These are phyloP conservation scores for Bombus sylvicola DNA, from an alignment of 1,140 invertebrate genomes.

Conservation along the genomic window DNA sequence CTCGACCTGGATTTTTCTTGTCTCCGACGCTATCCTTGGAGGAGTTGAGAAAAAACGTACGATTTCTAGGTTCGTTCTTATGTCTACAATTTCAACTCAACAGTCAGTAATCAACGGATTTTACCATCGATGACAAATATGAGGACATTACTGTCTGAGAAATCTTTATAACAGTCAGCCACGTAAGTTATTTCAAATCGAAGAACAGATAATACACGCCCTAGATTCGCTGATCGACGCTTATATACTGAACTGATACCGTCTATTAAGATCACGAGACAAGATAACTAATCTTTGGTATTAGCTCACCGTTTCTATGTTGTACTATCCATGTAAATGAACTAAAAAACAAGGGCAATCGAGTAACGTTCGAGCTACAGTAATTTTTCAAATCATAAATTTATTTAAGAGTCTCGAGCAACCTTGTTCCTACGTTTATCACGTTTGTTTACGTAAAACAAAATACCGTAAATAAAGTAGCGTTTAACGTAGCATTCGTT, in stretches of 20 bases:
- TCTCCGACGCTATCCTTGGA: constrained; percentile 46
- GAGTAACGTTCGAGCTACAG: neutral
- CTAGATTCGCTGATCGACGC: constrained; percentile 48
- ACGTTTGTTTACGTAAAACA: neutral
- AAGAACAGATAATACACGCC: constrained; percentile 47
- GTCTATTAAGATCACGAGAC: constrained; percentile 55
- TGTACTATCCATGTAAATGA: neutral
- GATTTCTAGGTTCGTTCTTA: constrained; percentile 15
- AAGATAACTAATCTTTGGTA: constrained; percentile 52
- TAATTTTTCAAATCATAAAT: neutral
- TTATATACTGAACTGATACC: constrained; percentile 25
- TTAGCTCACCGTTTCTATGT: neutral
- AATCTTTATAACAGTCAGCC: neutral
- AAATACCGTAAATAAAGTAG: too few relatives aligned
- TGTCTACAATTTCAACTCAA: too few relatives aligned
- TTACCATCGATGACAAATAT: constrained; percentile 40
- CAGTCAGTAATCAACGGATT: neutral
- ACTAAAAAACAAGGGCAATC: constrained; percentile 8
- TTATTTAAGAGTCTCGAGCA: too few relatives aligned
- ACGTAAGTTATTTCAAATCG: constrained; percentile 48
- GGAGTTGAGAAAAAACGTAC: constrained; percentile 30
- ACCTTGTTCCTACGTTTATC: neutral
- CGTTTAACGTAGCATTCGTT: neutral
- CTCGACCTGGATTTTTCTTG: constrained; percentile 31
- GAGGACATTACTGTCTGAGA: constrained; percentile 16